Evolutionary conservation across 1,140 invertebrate species (phyloP), one percentile per base, ranked within the genome.

Genomic region (Macrostomum lignano): DNA sequence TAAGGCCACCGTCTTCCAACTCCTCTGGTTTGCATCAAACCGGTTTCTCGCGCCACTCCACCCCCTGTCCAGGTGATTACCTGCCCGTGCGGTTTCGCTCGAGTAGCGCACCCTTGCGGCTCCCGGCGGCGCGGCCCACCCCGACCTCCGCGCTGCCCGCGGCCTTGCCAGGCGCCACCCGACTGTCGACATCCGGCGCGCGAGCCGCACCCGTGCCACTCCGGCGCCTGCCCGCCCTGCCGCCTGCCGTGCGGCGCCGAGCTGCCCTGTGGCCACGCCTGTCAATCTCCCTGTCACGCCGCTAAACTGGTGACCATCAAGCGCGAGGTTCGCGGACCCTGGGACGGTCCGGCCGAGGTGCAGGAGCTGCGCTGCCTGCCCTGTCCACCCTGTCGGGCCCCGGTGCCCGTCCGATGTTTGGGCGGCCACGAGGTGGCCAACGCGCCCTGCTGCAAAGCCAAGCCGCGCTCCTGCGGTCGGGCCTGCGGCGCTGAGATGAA

Each of bases 201-300:
- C 9, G 62, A 72, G 36, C 64, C 64, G 7, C 79, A 88, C 51
- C 62, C 63, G 17, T 88, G 79, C 48, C 79, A 88, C 52, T 75
- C 74, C 51, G 74, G 72, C 0, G 62, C 68, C 7, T 88, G 79
- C 56, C 77, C 77, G 77, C 70, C 71, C 15, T 91, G 81, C 55
- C 65, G 65, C 3, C 55, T 66, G 35, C 39, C 73, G 72, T 57
- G 53, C 42, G 40, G 43, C 9, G 36, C 31, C 19, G 33, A 24
- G 13, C 40, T 57, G 24, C 36, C 44, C 2, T 57, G 53, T 42
- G 42, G 45, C 10, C 53, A 57, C 36, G 38, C 29, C 3, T 57
- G 53, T 39, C 35, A 44, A 35, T 35, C 44, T 7, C 38, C 39
- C 2, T 57, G 55, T 44, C 53, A 55, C 40, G 17, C 38, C 39